These are phyloP conservation scores for Argopecten irradians DNA, from an alignment of 1,140 invertebrate genomes.

Conservation along the genomic window DNA sequence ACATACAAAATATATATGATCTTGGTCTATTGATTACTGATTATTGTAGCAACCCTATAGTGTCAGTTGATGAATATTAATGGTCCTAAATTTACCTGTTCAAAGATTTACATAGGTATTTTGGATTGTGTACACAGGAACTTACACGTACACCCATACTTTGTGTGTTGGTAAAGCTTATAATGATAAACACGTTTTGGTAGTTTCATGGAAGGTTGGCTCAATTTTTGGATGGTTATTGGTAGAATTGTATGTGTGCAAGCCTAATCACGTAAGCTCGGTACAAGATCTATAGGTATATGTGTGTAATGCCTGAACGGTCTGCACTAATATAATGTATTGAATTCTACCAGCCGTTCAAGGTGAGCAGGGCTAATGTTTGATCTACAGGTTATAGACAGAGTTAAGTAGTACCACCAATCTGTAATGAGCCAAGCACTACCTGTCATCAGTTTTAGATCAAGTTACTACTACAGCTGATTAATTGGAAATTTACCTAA, in stretches of 20 bases:
- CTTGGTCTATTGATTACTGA: background rate
- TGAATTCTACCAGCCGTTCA: background rate
- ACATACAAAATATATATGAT: background rate
- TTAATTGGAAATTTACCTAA: too few species aligned
- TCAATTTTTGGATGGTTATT: background rate
- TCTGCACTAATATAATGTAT: background rate
- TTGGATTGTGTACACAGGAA: background rate
- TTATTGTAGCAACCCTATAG: slow-evolving; percentile 2
- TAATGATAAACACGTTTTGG: background rate
- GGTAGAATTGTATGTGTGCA: background rate
- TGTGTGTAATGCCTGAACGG: background rate
- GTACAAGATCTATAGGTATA: background rate
- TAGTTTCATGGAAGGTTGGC: background rate
- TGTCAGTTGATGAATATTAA: slow-evolving; percentile 3
- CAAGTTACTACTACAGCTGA: too few species aligned
- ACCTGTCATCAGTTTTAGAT: too few species aligned
- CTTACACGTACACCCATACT: background rate
- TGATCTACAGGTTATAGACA: too few species aligned
- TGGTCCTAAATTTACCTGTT: background rate
- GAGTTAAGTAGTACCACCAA: too few species aligned
- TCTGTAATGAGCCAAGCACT: too few species aligned
- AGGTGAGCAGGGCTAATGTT: background rate
- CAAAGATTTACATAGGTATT: background rate
- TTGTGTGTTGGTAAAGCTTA: background rate
- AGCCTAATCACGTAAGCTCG: background rate